Conservation (phyloP, 2,113 vertebrate species). For the Eurypyga helias region DNA sequence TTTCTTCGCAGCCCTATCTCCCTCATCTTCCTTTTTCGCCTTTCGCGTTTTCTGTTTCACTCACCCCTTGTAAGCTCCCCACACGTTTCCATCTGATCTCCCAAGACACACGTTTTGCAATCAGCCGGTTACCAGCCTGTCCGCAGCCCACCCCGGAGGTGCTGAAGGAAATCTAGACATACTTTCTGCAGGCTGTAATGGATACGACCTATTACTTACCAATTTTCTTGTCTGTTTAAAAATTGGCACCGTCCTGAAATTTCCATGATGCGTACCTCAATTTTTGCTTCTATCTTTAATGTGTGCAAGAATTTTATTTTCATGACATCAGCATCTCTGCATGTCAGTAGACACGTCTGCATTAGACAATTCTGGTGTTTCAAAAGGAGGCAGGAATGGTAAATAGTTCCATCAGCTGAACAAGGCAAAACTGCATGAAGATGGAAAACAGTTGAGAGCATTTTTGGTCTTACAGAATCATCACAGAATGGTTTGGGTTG, state of each 20-base stretch:
- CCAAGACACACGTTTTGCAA: conserved; percentile 5
- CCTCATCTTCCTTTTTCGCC: conserved; percentile 2
- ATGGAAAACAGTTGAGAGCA: not conserved
- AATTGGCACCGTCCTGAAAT: not conserved
- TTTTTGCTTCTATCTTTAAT: not conserved
- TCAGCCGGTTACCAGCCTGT: not conserved
- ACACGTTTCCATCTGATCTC: conserved; percentile 39
- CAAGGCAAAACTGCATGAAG: not conserved
- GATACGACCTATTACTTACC: not conserved
- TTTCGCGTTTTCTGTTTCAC: not conserved
- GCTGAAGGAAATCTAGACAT: conserved; percentile 40
- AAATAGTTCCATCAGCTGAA: not conserved
- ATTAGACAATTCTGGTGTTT: not conserved
- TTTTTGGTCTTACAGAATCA: not conserved
- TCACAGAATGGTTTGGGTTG: no score
- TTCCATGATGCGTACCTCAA: not conserved
- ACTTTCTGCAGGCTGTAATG: not conserved
- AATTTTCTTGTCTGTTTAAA: conserved; percentile 26
- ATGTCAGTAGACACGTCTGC: not conserved
- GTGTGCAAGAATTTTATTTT: not conserved
- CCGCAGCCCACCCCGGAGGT: conserved; percentile 52
- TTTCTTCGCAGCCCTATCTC: conserved; percentile 23
- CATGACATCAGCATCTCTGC: not conserved
- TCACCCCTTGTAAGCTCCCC: not conserved
- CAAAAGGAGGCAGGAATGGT: not conserved